phyloP scores from a whole-genome alignment of 2,888 invertebrate species.

The Muschampia plurimacula region DNA sequence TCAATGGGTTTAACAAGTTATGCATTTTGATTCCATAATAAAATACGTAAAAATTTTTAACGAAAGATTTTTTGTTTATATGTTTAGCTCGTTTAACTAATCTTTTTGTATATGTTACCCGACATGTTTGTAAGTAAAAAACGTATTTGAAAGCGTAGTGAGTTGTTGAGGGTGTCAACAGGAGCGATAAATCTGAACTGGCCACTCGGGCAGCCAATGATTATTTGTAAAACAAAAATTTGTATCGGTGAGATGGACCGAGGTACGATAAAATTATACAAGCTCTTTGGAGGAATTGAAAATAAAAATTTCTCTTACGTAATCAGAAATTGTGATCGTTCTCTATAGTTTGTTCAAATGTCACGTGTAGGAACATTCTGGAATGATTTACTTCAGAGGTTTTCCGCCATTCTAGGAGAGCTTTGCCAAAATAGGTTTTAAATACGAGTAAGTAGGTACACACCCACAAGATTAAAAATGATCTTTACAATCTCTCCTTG shows the following conservation, averaged over 20 bases:
- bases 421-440: too few species aligned
- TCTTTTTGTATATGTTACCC: neutral
- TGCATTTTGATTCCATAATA: neutral
- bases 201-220: constrained; percentile 6
- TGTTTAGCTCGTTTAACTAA: neutral
- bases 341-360: neutral
- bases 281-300: neutral
- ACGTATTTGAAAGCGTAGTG: constrained; percentile 1
- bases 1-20: neutral
- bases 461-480: too few species aligned
- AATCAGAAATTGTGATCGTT: too few species aligned
- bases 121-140: constrained; percentile 8
- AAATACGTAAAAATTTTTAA: neutral
- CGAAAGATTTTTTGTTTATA: neutral
- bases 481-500: too few species aligned
- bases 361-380: too few species aligned
- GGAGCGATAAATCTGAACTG: constrained; percentile 8
- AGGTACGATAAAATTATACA: neutral
- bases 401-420: too few species aligned
- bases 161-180: constrained; percentile 9
- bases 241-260: neutral
- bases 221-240: constrained; percentile 6
- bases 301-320: neutral
- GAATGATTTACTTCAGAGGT: too few species aligned
- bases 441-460: too few species aligned